Conservation (phyloP, 53 echinoderm and acorn worm species). For the Holothuria scabra region DNA sequence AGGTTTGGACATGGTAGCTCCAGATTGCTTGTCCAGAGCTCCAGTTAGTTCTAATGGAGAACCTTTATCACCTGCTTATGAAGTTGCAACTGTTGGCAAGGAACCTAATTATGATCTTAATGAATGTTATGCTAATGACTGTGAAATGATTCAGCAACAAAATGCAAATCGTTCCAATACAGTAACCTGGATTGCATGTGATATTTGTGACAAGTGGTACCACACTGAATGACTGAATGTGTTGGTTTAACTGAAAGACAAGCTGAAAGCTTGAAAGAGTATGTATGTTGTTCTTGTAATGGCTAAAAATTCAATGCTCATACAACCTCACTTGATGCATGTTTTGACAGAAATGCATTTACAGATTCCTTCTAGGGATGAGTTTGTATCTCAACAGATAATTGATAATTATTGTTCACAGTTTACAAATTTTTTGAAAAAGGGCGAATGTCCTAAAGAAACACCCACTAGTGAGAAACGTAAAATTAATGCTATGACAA, state of each 20-base stretch:
- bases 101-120: conserved; percentile 37
- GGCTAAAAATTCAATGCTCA: not conserved
- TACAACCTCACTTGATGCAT: no score
- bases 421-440: no score
- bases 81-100: not conserved
- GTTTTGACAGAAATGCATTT: no score
- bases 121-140: conserved; percentile 15
- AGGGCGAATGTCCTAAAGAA: not conserved
- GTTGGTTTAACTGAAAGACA: no score
- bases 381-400: conserved; percentile 12
- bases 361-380: no score
- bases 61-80: no score
- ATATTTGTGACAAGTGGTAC: conserved; percentile 1
- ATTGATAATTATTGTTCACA: conserved; percentile 29
- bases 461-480: not conserved
- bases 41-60: no score
- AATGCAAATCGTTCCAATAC: not conserved
- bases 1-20: no score
- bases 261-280: no score
- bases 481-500: no score
- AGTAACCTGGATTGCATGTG: conserved; percentile 59
- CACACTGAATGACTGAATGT: no score
- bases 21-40: conserved; percentile 31
- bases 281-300: conserved; percentile 21
- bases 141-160: conserved; percentile 16